Conservation (phyloP, 1,140 invertebrate genomes). For the Catajapyx aquilonaris region DNA sequence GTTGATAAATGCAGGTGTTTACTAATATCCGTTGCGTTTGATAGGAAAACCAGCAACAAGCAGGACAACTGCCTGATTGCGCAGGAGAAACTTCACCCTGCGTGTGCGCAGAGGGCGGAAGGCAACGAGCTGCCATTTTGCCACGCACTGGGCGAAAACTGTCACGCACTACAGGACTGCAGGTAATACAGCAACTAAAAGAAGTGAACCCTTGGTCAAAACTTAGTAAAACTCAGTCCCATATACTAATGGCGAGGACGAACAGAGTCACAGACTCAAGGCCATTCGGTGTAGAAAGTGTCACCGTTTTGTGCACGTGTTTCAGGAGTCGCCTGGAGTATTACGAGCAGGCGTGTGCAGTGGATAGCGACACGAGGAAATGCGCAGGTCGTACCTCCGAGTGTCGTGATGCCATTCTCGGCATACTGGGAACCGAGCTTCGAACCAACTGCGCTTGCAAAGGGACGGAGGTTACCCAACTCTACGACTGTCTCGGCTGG, state of each 20-base stretch:
- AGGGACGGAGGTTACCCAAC: conserved; percentile 52
- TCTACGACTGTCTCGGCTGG: conserved; percentile 74
- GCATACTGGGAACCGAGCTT: conserved; percentile 64
- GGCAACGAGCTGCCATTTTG: conserved; percentile 54
- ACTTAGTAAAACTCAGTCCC: too few relatives aligned
- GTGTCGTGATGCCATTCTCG: conserved; percentile 59
- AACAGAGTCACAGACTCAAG: too few relatives aligned
- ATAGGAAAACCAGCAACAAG: conserved; percentile 55
- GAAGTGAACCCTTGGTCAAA: too few relatives aligned
- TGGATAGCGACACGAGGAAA: conserved; percentile 66
- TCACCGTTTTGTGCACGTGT: too few relatives aligned
- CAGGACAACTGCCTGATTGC: conserved; percentile 66
- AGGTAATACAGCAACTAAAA: too few relatives aligned
- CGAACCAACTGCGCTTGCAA: conserved; percentile 64
- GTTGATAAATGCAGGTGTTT: too few relatives aligned
- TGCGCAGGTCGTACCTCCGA: conserved; percentile 62
- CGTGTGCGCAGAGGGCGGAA: conserved; percentile 54
- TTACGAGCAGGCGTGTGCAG: conserved; percentile 74
- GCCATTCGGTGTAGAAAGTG: too few relatives aligned
- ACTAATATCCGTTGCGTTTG: conserved; percentile 7
- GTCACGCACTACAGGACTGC: conserved; percentile 40
- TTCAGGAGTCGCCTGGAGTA: conserved; percentile 51
- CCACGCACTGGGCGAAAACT: conserved; percentile 52
- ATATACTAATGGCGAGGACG: too few relatives aligned
- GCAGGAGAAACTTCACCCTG: conserved; percentile 66